Evolutionary conservation across 1,140 invertebrate genomes (phyloP).

Genomic region (Phthorimaea operculella): DNA sequence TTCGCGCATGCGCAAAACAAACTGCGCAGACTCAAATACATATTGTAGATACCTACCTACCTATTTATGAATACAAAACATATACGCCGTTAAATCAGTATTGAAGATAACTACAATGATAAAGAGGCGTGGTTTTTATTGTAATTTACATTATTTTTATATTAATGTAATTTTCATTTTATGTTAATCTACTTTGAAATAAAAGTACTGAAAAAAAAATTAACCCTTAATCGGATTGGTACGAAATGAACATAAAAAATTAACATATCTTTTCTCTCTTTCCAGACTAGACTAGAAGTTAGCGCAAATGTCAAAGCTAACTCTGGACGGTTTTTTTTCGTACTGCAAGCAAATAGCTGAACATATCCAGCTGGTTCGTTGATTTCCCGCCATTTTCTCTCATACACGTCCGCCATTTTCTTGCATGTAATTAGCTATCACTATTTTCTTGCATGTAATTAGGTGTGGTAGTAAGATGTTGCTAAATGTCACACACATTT

Average conservation of each 20-base stretch:
- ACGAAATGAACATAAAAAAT: conserved; percentile 8
- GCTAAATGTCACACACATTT: no score
- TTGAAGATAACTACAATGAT: no score
- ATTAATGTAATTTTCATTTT: no score
- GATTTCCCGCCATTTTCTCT: conserved; percentile 24
- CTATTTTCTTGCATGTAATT: no score
- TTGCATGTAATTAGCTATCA: conserved; percentile 10
- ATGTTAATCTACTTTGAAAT: no score
- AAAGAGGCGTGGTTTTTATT: no score
- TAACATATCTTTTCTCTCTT: conserved; percentile 47
- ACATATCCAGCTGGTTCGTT: conserved; percentile 65
- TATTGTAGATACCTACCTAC: no score
- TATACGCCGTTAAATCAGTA: not conserved
- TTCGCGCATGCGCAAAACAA: conserved; percentile 11
- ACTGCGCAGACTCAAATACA: not conserved
- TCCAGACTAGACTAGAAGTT: conserved; percentile 53
- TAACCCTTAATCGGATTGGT: no score
- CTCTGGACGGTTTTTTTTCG: conserved; percentile 63
- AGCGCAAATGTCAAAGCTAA: conserved; percentile 59
- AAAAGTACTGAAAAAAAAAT: no score
- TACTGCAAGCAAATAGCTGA: conserved; percentile 67
- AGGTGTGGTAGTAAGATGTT: no score
- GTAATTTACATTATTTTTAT: no score
- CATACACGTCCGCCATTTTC: conserved; percentile 28
- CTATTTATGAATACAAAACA: not conserved